phyloP scores from a whole-genome alignment of 2,888 invertebrate species.

The Dorcus hopei region DNA sequence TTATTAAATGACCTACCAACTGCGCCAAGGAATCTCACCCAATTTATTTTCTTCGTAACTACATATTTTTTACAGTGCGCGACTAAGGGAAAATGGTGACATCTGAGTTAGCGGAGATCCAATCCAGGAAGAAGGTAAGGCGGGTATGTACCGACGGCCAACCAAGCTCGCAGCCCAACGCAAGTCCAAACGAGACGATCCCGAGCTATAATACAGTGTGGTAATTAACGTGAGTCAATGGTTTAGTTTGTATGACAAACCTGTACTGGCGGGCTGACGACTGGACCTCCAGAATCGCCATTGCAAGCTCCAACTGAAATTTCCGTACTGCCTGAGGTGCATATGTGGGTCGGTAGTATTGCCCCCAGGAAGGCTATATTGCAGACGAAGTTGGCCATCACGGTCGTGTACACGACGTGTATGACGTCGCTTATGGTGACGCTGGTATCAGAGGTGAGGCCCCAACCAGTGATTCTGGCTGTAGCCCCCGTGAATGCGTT shows the following conservation, averaged over 20 bases:
- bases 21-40: too few species aligned
- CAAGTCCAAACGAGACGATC: slow-evolving; percentile 40
- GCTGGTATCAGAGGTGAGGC: slow-evolving; percentile 39
- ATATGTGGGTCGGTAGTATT: slow-evolving; percentile 49
- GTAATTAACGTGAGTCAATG: too few species aligned
- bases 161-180: slow-evolving; percentile 45
- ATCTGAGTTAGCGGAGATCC: slow-evolving; percentile 34
- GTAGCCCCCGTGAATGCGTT: slow-evolving; percentile 41
- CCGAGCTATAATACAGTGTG: slow-evolving; percentile 27
- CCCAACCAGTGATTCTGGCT: slow-evolving; percentile 52
- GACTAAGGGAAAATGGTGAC: slow-evolving; percentile 1
- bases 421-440: neutral
- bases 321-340: slow-evolving; percentile 44
- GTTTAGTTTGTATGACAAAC: neutral
- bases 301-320: slow-evolving; percentile 51
- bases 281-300: slow-evolving; percentile 49
- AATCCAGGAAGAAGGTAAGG: slow-evolving; percentile 40
- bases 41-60: neutral
- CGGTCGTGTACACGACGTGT: neutral
- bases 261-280: slow-evolving; percentile 3
- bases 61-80: neutral
- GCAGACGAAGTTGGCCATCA: slow-evolving; percentile 34
- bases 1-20: too few species aligned
- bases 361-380: slow-evolving; percentile 45
- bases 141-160: slow-evolving; percentile 48